Evolutionary conservation across 2,888 invertebrate genomes (phyloP).

Genomic region (Drosophila neotestacea): DNA sequence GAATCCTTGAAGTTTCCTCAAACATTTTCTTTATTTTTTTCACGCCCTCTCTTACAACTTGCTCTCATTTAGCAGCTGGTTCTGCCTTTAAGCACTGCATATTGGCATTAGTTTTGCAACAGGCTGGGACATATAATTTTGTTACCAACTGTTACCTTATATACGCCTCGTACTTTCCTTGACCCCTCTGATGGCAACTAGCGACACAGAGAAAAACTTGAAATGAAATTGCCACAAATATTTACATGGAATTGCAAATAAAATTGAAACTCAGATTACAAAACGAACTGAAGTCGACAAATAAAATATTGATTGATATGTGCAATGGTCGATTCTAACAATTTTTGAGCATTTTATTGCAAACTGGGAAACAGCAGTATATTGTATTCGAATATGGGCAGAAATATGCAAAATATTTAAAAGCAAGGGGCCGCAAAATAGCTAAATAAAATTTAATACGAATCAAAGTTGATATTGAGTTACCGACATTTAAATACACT

Average conservation of each 20-base stretch:
- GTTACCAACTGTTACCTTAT: constrained; percentile 42
- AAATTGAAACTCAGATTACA: constrained; percentile 23
- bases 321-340: constrained; percentile 31
- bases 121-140: constrained; percentile 40
- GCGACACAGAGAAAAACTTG: constrained; percentile 5
- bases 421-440: constrained; percentile 6
- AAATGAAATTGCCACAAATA: constrained; percentile 44
- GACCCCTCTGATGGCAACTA: neutral
- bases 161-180: neutral
- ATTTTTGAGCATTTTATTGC: constrained; percentile 45
- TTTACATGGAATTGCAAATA: constrained; percentile 34
- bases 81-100: constrained; percentile 37
- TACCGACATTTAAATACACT: neutral
- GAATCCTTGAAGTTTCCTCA: constrained; percentile 78
- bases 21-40: constrained; percentile 29
- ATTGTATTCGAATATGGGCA: constrained; percentile 6
- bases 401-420: constrained; percentile 40
- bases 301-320: constrained; percentile 60
- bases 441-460: constrained; percentile 17
- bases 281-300: constrained; percentile 18
- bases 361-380: constrained; percentile 24
- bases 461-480: neutral
- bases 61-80: constrained; percentile 51
- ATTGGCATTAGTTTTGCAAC: constrained; percentile 55
- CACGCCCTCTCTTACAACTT: constrained; percentile 34